phyloP scores from a whole-genome alignment of 1,140 invertebrate species.

The Drosophila quadrilineata region DNA sequence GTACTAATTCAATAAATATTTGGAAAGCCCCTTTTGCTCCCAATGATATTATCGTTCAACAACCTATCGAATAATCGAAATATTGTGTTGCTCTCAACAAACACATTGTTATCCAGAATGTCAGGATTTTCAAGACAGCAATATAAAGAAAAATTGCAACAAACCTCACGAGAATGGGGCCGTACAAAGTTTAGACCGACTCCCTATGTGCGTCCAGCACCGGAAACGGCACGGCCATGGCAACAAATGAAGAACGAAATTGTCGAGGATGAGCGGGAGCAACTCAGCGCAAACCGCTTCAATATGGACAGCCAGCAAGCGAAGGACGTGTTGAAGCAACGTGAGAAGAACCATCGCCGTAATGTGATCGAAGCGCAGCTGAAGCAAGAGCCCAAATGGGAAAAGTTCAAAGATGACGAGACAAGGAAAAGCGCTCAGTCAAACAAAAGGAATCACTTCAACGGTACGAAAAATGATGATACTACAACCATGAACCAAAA shows the following conservation, averaged over 20 bases:
- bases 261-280: conserved; percentile 36
- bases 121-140: not conserved
- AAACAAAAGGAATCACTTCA: not conserved
- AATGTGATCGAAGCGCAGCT: conserved; percentile 53
- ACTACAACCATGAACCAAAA: too few relatives aligned
- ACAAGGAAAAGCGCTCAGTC: not conserved
- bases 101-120: not conserved
- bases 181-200: conserved; percentile 46
- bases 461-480: too few relatives aligned
- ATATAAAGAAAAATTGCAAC: not conserved
- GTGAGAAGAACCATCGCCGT: conserved; percentile 50
- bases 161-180: conserved; percentile 40
- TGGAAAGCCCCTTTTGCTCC: too few relatives aligned
- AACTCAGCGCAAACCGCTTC: not conserved
- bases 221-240: conserved; percentile 41
- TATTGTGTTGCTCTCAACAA: not conserved
- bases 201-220: not conserved
- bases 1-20: too few relatives aligned
- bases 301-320: conserved; percentile 50
- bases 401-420: conserved; percentile 39
- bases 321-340: conserved; percentile 36
- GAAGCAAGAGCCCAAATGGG: conserved; percentile 40
- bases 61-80: not conserved
- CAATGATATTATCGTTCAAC: too few relatives aligned
- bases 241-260: conserved; percentile 55